Conservation (phyloP, 2,113 vertebrate genomes). For the Tachycineta bicolor region DNA sequence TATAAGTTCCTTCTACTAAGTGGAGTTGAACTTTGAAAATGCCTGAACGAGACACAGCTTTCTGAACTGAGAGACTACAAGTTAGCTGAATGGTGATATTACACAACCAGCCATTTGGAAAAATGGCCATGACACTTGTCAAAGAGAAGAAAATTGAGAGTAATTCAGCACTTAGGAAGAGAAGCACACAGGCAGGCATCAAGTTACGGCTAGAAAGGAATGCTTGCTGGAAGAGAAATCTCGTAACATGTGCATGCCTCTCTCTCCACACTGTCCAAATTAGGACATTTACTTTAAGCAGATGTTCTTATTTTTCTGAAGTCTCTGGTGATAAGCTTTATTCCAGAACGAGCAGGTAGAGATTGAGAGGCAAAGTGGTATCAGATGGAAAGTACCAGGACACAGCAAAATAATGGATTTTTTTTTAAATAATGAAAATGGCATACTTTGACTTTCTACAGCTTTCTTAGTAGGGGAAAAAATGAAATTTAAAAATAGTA, state of each 20-base stretch:
- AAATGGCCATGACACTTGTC: neutral
- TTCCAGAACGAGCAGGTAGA: neutral
- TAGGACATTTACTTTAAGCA: neutral
- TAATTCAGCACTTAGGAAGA: neutral
- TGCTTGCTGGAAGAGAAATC: neutral
- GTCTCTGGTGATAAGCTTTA: neutral
- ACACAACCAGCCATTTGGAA: neutral
- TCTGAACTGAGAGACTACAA: neutral
- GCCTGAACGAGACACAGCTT: neutral
- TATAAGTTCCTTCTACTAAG: neutral
- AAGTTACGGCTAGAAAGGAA: fast-evolving
- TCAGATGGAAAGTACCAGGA: neutral
- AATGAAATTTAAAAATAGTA: neutral
- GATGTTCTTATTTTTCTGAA: neutral
- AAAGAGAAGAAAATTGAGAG: neutral
- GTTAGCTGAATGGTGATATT: neutral
- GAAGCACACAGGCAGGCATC: neutral
- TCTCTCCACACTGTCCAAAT: neutral
- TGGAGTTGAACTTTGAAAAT: neutral
- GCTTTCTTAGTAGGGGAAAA: neutral
- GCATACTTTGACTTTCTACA: neutral
- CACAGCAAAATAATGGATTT: neutral
- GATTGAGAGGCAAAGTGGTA: neutral
- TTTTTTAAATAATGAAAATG: neutral
- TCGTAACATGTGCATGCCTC: neutral